These are phyloP conservation scores for Troides oblongomaculatus DNA, from an alignment of 2,888 invertebrate genomes.

Conservation along the genomic window DNA sequence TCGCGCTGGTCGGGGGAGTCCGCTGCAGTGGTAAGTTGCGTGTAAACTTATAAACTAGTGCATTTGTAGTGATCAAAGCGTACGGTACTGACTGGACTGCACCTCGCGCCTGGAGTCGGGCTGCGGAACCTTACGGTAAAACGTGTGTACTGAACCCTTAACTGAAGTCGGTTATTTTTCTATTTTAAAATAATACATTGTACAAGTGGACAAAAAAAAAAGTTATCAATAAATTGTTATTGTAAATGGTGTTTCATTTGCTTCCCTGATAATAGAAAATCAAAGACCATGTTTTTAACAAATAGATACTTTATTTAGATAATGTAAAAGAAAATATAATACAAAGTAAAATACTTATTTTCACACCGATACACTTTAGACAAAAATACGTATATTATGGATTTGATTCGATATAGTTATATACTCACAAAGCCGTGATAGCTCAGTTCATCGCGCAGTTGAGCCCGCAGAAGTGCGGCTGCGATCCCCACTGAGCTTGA, in stretches of 20 bases:
- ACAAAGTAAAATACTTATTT: conserved; percentile 65
- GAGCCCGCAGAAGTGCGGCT: too few relatives aligned
- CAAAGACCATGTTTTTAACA: conserved; percentile 53
- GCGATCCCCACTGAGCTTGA: too few relatives aligned
- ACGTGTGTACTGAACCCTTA: conserved; percentile 32
- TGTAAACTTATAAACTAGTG: conserved; percentile 58
- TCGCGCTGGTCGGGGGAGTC: conserved; percentile 35
- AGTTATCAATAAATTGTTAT: conserved; percentile 46
- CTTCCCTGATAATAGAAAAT: conserved; percentile 12
- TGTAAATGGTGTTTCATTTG: conserved; percentile 53
- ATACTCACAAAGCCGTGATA: too few relatives aligned
- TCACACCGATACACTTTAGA: conserved; percentile 70
- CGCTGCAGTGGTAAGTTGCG: conserved; percentile 67
- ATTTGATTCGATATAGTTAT: conserved; percentile 68
- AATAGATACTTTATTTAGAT: conserved; percentile 76
- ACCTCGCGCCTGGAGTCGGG: conserved; percentile 32
- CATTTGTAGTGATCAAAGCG: conserved; percentile 55
- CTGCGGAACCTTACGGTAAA: conserved; percentile 30
- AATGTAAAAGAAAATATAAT: conserved; percentile 76
- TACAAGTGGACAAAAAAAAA: conserved; percentile 41
- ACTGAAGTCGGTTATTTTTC: conserved; percentile 32
- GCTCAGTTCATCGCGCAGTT: too few relatives aligned
- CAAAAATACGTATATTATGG: conserved; percentile 72
- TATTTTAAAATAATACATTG: conserved; percentile 37
- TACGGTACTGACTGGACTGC: conserved; percentile 34